A percentile compares a stretch with the other conserved stretches of the same genome.
These are phyloP conservation scores for Chionodraco myersi DNA, from an alignment of 2,113 vertebrate species.

Conservation along the genomic window DNA sequence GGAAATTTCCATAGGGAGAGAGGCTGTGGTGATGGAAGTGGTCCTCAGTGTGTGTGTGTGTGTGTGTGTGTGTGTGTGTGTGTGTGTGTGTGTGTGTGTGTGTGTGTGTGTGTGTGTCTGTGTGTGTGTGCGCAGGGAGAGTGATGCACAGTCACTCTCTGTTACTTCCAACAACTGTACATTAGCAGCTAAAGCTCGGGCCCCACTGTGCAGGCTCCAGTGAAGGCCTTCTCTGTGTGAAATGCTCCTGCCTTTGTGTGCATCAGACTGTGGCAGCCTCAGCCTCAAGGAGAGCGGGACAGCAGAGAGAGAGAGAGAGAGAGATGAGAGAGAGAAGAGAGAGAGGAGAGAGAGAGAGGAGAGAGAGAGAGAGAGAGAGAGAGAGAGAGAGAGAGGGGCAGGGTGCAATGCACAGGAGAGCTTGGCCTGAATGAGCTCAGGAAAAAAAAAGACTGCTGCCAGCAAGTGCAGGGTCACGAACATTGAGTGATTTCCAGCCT, in stretches of 20 bases:
- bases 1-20: conserved; percentile 81
- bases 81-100: no score
- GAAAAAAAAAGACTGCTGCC: conserved; percentile 56
- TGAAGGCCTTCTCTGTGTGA: conserved; percentile 68
- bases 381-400: conserved; percentile 14
- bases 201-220: conserved; percentile 48
- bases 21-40: conserved; percentile 58
- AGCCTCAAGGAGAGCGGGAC: conserved; percentile 64
- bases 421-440: conserved; percentile 59
- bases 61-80: conserved; percentile 18
- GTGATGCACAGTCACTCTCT: conserved; percentile 61
- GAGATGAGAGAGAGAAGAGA: not conserved
- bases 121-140: no score
- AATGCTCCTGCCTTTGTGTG: conserved; percentile 64
- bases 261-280: conserved; percentile 71
- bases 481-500: conserved; percentile 62
- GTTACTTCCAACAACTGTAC: conserved; percentile 64
- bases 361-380: conserved; percentile 4
- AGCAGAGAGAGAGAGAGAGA: conserved; percentile 13
- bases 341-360: not conserved
- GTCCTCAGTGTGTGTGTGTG: conserved; percentile 28
- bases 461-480: conserved; percentile 66
- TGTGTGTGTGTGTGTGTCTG: no score
- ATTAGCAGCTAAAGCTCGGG: conserved; percentile 62
- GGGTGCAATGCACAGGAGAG: conserved; percentile 61